phyloP scores from a whole-genome alignment of 2,113 vertebrate species.

The Geococcyx californianus region DNA sequence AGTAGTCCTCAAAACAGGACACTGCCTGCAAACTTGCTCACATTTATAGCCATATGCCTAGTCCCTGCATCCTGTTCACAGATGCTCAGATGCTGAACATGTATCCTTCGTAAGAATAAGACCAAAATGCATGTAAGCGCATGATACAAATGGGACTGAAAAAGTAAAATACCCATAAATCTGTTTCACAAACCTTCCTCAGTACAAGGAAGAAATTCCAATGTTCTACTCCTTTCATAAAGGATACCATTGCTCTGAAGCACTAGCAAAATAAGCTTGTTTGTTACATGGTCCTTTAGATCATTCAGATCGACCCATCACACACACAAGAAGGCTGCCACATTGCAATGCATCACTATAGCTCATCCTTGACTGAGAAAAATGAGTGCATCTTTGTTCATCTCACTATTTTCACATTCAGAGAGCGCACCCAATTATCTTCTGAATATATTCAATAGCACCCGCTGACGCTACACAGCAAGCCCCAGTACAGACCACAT shows the following conservation, averaged over 20 bases:
- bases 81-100: fast-evolving
- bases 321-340: neutral
- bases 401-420: neutral
- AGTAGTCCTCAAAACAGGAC: neutral
- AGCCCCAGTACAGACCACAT: neutral
- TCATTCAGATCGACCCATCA: neutral
- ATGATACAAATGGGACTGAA: neutral
- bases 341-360: neutral
- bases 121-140: neutral
- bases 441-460: neutral
- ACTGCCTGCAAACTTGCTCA: neutral
- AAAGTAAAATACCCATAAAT: neutral
- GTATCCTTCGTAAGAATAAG: neutral
- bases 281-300: neutral
- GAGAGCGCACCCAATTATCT: neutral
- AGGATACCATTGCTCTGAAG: neutral
- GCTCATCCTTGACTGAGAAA: neutral
- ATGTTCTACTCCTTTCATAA: neutral
- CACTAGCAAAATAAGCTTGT: neutral
- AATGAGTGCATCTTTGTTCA: fast-evolving
- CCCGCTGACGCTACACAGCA: neutral
- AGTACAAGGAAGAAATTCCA: neutral
- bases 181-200: neutral
- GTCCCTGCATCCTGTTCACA: neutral
- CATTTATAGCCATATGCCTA: neutral